Percentiles rank a stretch among this genome's conserved stretches.
Evolutionary conservation across 2,888 invertebrate species (phyloP).

Genomic region (Tinea pellionella): DNA sequence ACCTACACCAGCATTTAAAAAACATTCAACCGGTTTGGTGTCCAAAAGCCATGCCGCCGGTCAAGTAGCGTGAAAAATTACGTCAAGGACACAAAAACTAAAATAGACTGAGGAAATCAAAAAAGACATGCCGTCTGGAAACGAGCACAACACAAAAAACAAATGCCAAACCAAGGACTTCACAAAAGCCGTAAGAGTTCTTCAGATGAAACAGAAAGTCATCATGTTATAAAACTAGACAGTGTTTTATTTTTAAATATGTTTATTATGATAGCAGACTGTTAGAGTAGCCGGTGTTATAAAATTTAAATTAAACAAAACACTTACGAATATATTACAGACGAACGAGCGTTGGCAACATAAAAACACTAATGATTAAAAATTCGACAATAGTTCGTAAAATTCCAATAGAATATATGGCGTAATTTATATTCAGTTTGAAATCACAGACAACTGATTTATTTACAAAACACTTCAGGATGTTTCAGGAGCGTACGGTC

Average conservation of each 20-base stretch:
- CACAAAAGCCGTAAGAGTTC: background rate
- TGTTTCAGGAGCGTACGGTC: background rate
- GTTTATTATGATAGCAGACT: background rate
- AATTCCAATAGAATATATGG: background rate
- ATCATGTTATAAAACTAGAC: background rate
- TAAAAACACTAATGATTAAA: background rate
- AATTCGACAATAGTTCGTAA: background rate
- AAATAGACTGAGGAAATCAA: constrained; percentile 20
- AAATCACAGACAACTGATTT: background rate
- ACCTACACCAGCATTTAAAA: constrained; percentile 47
- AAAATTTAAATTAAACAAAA: constrained; percentile 1
- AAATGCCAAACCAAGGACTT: background rate
- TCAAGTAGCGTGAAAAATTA: constrained; percentile 55
- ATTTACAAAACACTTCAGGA: background rate
- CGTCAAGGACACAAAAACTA: constrained; percentile 39
- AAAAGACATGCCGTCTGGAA: constrained; percentile 1
- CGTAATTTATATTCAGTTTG: background rate
- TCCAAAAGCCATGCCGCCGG: constrained; percentile 41
- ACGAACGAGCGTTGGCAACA: background rate
- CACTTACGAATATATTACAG: constrained; percentile 2
- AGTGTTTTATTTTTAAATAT: background rate
- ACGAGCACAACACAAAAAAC: background rate
- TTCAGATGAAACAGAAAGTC: constrained; percentile 1
- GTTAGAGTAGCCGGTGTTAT: background rate
- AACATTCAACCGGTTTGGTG: constrained; percentile 55